These are phyloP conservation scores for Protophormia terraenovae DNA, from an alignment of 2,888 invertebrate species.

Conservation along the genomic window DNA sequence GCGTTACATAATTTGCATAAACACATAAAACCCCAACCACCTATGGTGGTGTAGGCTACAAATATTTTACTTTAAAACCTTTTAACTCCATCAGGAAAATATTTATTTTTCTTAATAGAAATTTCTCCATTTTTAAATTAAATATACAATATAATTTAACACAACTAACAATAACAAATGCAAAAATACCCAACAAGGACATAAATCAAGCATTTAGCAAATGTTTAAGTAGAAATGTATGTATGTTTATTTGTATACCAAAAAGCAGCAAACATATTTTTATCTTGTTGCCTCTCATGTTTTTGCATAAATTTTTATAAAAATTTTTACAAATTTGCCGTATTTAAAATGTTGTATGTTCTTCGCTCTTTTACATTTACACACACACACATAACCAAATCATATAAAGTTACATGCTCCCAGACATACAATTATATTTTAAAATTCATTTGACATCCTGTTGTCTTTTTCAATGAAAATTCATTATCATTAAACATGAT, in stretches of 20 bases:
- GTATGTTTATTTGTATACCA: neutral
- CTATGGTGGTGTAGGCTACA: too few relatives aligned
- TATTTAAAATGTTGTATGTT: neutral
- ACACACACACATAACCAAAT: neutral
- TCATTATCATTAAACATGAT: slow-evolving; percentile 60
- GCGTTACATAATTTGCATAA: too few relatives aligned
- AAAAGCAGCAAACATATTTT: slow-evolving; percentile 5
- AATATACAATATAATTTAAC: neutral
- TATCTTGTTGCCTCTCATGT: neutral
- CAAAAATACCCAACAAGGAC: neutral
- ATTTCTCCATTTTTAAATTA: too few relatives aligned
- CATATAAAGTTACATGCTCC: slow-evolving; percentile 15
- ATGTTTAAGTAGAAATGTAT: too few relatives aligned
- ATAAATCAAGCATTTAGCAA: slow-evolving; percentile 28
- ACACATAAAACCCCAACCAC: too few relatives aligned
- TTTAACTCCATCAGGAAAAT: too few relatives aligned
- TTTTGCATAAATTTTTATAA: neutral
- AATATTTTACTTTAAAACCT: too few relatives aligned
- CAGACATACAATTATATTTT: slow-evolving; percentile 41
- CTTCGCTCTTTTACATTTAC: neutral
- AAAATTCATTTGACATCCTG: slow-evolving; percentile 67
- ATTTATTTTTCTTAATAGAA: too few relatives aligned
- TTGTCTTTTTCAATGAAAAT: slow-evolving; percentile 64
- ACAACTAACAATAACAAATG: neutral
- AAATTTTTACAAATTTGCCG: neutral